phyloP scores from a whole-genome alignment of 2,888 invertebrate genomes.

The Diploptera punctata region DNA sequence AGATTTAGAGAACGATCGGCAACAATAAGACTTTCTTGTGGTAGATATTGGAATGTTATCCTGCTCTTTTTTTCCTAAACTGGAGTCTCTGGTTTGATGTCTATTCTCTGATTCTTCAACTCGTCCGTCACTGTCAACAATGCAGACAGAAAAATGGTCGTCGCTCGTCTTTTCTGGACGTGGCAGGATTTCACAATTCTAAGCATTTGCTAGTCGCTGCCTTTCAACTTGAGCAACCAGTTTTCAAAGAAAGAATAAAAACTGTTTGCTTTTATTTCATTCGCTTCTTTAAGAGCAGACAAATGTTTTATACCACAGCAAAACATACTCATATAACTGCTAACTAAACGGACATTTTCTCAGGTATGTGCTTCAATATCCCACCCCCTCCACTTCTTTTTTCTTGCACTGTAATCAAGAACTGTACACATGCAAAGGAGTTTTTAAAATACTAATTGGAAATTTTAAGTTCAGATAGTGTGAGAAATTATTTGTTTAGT shows the following conservation, averaged over 20 bases:
- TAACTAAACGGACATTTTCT: no score
- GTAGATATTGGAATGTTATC: not conserved
- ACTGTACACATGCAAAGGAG: no score
- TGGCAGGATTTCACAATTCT: slow-evolving; percentile 8
- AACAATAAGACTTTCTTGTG: not conserved
- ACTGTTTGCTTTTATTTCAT: not conserved
- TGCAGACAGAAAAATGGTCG: slow-evolving; percentile 12
- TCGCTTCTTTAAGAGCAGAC: not conserved
- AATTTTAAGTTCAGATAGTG: no score
- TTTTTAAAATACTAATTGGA: no score
- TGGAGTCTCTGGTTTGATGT: slow-evolving; percentile 15
- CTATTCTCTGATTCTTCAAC: slow-evolving; percentile 9
- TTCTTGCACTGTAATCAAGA: no score
- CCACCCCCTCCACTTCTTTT: no score
- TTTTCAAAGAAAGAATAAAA: slow-evolving; percentile 18
- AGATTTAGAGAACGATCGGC: slow-evolving; percentile 1
- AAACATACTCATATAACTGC: no score
- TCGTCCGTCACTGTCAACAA: slow-evolving; percentile 14
- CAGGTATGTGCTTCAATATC: no score
- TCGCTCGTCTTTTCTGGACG: slow-evolving; percentile 18
- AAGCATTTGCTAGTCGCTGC: not conserved
- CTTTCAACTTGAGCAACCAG: not conserved
- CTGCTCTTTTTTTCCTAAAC: not conserved
- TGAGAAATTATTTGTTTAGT: no score
- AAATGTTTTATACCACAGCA: not conserved